Evolutionary conservation across 2,888 invertebrate genomes (phyloP).

Genomic region (Luperina nickerlii): DNA sequence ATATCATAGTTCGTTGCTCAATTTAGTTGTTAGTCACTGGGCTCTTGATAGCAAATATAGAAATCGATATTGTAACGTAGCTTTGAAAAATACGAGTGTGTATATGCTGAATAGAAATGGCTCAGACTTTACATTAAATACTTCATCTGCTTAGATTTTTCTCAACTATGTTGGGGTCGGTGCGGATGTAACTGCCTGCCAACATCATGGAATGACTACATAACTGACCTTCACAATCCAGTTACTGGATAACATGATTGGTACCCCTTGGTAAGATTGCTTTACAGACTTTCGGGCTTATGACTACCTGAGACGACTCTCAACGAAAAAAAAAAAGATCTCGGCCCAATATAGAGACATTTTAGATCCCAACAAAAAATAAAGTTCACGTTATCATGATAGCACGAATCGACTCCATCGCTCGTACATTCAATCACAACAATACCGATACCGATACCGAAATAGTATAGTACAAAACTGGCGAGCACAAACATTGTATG

Average conservation of each 20-base stretch:
- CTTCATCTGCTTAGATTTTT: neutral
- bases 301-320: neutral
- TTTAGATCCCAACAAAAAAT: neutral
- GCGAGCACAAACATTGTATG: slow-evolving; percentile 19
- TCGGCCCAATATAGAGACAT: neutral
- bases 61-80: neutral
- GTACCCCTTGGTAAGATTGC: neutral
- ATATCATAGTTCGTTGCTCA: neutral
- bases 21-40: neutral
- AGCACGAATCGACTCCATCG: neutral
- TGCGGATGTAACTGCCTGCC: neutral
- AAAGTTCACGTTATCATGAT: neutral
- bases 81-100: neutral
- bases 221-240: no score
- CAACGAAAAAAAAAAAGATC: neutral
- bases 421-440: neutral
- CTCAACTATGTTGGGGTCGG: no score
- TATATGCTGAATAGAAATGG: neutral
- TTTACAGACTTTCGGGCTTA: neutral
- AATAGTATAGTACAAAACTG: slow-evolving; percentile 2
- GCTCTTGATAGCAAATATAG: neutral
- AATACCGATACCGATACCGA: neutral
- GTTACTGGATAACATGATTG: no score
- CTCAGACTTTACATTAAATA: neutral
- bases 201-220: no score